phyloP scores from a whole-genome alignment of 2,797 vertebrate species.

The Graptemys geographica region DNA sequence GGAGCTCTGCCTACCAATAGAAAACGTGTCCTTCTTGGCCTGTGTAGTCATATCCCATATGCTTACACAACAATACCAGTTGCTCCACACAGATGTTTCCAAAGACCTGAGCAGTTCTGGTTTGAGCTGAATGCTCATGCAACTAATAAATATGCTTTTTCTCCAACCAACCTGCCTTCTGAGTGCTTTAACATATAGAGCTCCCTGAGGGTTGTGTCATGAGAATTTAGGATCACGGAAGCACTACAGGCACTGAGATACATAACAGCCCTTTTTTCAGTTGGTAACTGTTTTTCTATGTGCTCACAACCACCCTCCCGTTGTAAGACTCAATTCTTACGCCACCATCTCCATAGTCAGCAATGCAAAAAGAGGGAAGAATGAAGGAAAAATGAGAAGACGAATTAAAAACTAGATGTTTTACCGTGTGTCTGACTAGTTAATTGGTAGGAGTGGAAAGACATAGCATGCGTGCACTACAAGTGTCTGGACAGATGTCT shows the following conservation, averaged over 20 bases:
- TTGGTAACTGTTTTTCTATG: not conserved
- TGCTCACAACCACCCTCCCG: not conserved
- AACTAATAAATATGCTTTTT: not conserved
- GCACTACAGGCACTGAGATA: not conserved
- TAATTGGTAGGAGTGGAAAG: not conserved
- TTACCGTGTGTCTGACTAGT: not conserved
- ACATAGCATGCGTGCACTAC: too few relatives aligned
- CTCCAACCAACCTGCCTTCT: not conserved
- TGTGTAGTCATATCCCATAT: not conserved
- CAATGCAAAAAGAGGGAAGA: not conserved
- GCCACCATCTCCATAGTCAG: not conserved
- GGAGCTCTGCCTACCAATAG: not conserved
- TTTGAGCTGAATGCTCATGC: not conserved
- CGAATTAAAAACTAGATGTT: too few relatives aligned
- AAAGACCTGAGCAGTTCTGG: not conserved
- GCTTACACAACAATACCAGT: not conserved
- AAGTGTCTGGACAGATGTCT: too few relatives aligned
- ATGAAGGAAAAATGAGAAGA: not conserved
- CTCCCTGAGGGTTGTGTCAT: not conserved
- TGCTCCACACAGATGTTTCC: not conserved
- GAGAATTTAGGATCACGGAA: not conserved
- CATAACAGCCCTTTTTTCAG: not conserved
- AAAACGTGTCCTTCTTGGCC: not conserved
- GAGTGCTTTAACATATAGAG: not conserved
- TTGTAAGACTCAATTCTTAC: not conserved